Evolutionary conservation across 2,797 vertebrate species (phyloP).

Genomic region (Graptemys geographica): DNA sequence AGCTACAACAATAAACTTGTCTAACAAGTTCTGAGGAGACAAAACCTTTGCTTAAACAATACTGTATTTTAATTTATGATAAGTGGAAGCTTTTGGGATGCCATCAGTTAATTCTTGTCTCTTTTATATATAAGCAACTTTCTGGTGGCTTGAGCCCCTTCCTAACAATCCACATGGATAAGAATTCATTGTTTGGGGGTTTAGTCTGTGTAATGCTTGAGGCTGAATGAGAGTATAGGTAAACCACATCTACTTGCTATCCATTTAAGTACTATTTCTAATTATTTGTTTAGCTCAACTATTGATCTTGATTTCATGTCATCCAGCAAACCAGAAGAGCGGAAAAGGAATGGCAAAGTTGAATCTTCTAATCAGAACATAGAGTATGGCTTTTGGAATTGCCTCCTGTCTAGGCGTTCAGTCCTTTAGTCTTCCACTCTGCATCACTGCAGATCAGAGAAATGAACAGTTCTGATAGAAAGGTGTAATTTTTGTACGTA

Average conservation of each 20-base stretch:
- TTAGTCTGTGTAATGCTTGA: background rate
- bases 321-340: background rate
- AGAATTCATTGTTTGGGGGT: background rate
- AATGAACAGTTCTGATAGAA: background rate
- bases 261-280: background rate
- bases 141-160: background rate
- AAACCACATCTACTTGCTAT: background rate
- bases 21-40: background rate
- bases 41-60: background rate
- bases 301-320: background rate
- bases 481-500: background rate
- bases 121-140: background rate
- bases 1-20: constrained; percentile 9
- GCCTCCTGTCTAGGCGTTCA: background rate
- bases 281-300: background rate
- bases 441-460: background rate
- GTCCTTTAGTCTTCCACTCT: background rate
- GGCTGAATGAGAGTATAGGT: background rate
- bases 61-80: background rate
- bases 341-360: background rate
- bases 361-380: background rate
- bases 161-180: background rate
- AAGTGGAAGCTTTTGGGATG: background rate
- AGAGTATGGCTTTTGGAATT: background rate
- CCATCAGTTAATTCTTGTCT: background rate